Base-by-base conservation (phyloP, 1,140 invertebrate genomes). In the Micrasema longulum region DNA sequence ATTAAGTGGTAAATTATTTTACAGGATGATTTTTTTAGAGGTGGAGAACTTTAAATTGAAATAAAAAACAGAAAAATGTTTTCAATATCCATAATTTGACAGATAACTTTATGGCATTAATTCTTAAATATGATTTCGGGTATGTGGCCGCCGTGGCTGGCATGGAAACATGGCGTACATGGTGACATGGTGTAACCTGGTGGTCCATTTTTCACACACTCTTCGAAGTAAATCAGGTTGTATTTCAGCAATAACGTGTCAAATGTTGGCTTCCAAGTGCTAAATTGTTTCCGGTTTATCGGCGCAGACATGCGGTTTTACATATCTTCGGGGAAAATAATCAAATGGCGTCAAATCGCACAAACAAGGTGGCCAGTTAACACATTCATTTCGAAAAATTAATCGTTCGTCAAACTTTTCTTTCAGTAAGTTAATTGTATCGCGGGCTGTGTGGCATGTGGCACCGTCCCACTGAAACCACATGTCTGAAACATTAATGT, bases 291-390 rank as follows among this genome's bases (percentile, higher is more conserved):
- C 22, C 35, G 62, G 71, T 18, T 75, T 75, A 70, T 70, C 36
- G 41, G 36, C 57, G 57, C 66, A 70, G 18, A 68, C 23, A 14
- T 20, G 55, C 31, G 68, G 38, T 70, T 83, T 83, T 14, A 84
- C 47, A 63, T 80, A 78, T 43, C 81, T 81, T 80, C 80, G 84
- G 11, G 80, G 71, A 75, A 81, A 82, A 77, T 76, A 84, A 75
- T 84, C 81, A 9, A 78, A 60, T 14, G 77, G 80, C 6, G 14
- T 48, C 9, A 48, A 48, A 48, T 16, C 16, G 5, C 45, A 48
- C 1, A 14, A 18, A 18, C 14, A 9, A 18, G 45, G 7, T 18
- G 16, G 16, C 9, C 1, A 48, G 18, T 48, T 48, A 5, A 48
- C 10, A 48, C 9, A 1, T 20, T 16, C 7, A 20, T 48, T 48